Percentiles rank a stretch among this genome's conserved stretches.
phyloP scores from a whole-genome alignment of 2,797 vertebrate species.

The Adrianichthys oophorus region DNA sequence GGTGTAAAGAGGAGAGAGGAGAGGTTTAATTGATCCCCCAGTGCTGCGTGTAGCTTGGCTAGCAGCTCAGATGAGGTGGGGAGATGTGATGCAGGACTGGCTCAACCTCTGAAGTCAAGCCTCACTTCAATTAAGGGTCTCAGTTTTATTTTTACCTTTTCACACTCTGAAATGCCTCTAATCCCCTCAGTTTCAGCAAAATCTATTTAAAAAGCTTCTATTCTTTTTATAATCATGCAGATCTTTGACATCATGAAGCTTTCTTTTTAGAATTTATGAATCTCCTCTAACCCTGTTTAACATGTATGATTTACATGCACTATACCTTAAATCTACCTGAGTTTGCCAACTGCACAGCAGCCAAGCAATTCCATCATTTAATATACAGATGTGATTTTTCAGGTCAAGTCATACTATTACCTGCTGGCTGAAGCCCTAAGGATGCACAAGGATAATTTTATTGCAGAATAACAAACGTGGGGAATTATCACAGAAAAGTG shows the following conservation, averaged over 20 bases:
- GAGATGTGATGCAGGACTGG: slow-evolving; percentile 41
- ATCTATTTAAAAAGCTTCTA: no score
- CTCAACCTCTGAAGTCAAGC: slow-evolving; percentile 40
- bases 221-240: no score
- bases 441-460: slow-evolving; percentile 37
- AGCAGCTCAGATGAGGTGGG: slow-evolving; percentile 50
- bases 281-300: not conserved
- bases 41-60: slow-evolving; percentile 53
- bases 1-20: slow-evolving; percentile 63
- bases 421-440: slow-evolving; percentile 17
- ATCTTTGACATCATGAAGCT: no score
- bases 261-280: not conserved
- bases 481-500: slow-evolving; percentile 21
- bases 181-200: no score
- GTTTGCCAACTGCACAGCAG: not conserved
- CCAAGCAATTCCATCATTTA: slow-evolving; percentile 48
- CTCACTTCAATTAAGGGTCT: slow-evolving; percentile 27
- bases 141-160: slow-evolving; percentile 2
- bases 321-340: not conserved
- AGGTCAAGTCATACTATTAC: slow-evolving; percentile 41
- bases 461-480: slow-evolving; percentile 14
- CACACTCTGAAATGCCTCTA: slow-evolving; percentile 4
- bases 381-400: slow-evolving; percentile 43
- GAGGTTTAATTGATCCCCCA: slow-evolving; percentile 73
- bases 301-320: not conserved